These are phyloP conservation scores for Subanguina moxae DNA, from an alignment of 1,140 invertebrate genomes.

Conservation along the genomic window DNA sequence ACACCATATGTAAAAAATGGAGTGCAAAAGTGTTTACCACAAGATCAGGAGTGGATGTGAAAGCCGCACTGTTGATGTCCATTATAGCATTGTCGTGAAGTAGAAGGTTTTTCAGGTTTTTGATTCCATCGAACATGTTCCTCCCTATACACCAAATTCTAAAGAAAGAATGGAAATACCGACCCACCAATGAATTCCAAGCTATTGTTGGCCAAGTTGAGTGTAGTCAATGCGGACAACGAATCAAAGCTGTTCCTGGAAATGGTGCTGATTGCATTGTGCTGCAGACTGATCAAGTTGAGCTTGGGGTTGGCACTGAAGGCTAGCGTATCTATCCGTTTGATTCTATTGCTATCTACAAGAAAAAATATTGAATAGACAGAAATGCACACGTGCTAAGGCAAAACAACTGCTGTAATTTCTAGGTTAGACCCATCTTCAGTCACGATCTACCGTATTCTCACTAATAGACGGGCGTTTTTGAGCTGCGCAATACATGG, in stretches of 20 bases:
- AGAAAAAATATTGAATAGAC: too few species aligned
- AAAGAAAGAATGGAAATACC: not conserved
- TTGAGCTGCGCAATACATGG: too few species aligned
- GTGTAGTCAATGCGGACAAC: conserved; percentile 37
- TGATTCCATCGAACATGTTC: conserved; percentile 59
- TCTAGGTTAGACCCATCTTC: too few species aligned
- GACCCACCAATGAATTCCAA: conserved; percentile 6
- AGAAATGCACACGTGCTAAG: too few species aligned
- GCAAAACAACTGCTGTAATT: too few species aligned
- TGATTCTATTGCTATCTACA: conserved; percentile 48
- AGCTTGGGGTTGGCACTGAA: conserved; percentile 52
- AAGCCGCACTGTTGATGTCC: conserved; percentile 42
- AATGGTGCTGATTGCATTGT: conserved; percentile 50
- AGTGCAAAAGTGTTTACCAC: too few species aligned
- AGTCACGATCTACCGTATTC: too few species aligned
- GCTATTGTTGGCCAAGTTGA: conserved; percentile 50
- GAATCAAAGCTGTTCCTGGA: conserved; percentile 54
- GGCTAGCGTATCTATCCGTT: conserved; percentile 49
- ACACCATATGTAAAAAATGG: too few species aligned
- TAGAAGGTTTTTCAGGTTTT: conserved; percentile 50
- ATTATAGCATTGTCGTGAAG: conserved; percentile 52
- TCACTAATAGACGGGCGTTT: too few species aligned
- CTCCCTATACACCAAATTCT: conserved; percentile 38
- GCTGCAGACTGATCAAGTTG: conserved; percentile 44
- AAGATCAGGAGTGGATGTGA: conserved; percentile 45